phyloP scores from a whole-genome alignment of 2,888 invertebrate species.

The Chironomus tentans region DNA sequence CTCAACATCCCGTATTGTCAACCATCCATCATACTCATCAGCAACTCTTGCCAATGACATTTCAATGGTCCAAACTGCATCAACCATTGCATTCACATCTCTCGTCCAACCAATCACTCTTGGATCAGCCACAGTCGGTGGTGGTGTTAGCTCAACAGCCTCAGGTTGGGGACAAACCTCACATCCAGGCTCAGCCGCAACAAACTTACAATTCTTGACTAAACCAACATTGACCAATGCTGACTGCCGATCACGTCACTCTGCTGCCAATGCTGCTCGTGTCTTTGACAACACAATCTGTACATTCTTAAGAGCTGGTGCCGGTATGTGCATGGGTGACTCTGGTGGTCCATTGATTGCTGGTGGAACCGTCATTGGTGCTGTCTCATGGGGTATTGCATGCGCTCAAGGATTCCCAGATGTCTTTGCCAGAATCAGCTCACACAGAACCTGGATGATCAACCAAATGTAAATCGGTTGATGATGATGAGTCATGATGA shows the following conservation, averaged over 20 bases:
- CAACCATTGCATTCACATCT: background rate
- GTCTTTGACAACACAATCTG: constrained; percentile 28
- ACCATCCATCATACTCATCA: constrained; percentile 19
- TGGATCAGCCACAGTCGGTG: constrained; percentile 27
- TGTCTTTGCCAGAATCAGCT: constrained; percentile 32
- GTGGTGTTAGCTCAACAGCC: constrained; percentile 18
- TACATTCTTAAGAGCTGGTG: constrained; percentile 19
- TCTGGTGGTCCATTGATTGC: constrained; percentile 32
- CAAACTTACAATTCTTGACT: constrained; percentile 16
- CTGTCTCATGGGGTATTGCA: constrained; percentile 34
- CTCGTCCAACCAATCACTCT: constrained; percentile 14
- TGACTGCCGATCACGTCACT: constrained; percentile 17
- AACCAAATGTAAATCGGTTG: constrained; percentile 13
- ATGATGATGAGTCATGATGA: no score
- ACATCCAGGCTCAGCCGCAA: constrained; percentile 25
- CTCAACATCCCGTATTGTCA: constrained; percentile 10
- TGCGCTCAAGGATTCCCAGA: constrained; percentile 34
- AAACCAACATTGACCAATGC: constrained; percentile 27
- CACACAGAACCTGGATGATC: constrained; percentile 3
- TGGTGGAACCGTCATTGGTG: constrained; percentile 30
- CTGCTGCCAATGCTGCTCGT: constrained; percentile 21
- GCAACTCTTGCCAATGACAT: constrained; percentile 25
- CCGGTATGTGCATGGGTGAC: constrained; percentile 28
- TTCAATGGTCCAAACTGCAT: constrained; percentile 7
- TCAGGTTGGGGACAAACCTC: constrained; percentile 28